Evolutionary conservation across 2,113 vertebrate genomes (phyloP), one percentile per base, ranked within the genome.

Genomic region (Dinomys branickii): DNA sequence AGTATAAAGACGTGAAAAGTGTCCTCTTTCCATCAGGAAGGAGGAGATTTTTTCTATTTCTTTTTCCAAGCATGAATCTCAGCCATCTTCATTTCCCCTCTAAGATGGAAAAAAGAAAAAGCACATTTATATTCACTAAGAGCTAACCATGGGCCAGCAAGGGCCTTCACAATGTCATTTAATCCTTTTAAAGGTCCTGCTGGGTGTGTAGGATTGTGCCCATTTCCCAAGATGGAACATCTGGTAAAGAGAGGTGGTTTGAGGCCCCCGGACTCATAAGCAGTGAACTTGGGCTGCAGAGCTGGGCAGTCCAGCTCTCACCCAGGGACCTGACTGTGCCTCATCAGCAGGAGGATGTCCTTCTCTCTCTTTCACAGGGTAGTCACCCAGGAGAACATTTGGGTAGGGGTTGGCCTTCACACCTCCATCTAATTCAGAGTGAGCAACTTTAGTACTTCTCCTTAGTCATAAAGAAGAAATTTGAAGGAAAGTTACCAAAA

Each of bases 291-390:
- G n/a, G 30, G 50, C 33, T 78, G 24, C 3, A n/a, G 28, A 88
- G 7, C 3, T 12, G 28, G 30, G 0, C 3, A 3, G 19, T 50
- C 14, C 12, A n/a, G 26, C 7, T 73, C 69, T 44, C 5, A 5
- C 83, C 12, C 24, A 35, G 44, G 20, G 50, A 77, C 7, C 13
- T 61, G 1, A 52, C 50, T 16, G 14, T 28, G 10, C 13, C 44
- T 28, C 59, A 41, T 35, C 22, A 44, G 28, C 28, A 47, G 22
- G 11, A 50, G 35, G 9, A n/a, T 6, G 30, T 16, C 4, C 2
- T 35, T 35, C 38, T 33, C 2, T 10, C 20, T 41, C 17, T 20
- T 12, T 22, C 78, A 16, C 1, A 69, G 38, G 59, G 24, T 7
- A 44, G 0, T 28, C 56, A 93, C 52, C 78, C 30, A 44, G 13